Evolutionary conservation across 2,797 vertebrate genomes (phyloP).

Genomic region (Falco berigora): DNA sequence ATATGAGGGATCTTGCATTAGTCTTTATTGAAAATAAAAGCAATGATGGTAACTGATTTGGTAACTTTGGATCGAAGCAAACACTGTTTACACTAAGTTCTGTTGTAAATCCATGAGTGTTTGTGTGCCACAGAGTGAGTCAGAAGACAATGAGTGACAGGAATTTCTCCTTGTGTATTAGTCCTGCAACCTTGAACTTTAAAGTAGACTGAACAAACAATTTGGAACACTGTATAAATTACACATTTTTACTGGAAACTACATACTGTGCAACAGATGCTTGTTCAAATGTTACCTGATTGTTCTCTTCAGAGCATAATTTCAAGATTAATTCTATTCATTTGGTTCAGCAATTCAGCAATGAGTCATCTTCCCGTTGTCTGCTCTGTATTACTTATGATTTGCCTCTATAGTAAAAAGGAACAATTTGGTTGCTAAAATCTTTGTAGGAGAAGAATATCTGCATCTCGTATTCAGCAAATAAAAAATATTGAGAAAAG

Average conservation of each 20-base stretch:
- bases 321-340: constrained; percentile 38
- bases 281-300: not conserved
- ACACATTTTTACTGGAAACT: not conserved
- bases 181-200: not conserved
- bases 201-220: not conserved
- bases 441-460: not conserved
- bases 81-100: not conserved
- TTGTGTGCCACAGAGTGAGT: not conserved
- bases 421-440: not conserved
- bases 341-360: not conserved
- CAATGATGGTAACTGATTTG: not conserved
- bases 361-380: not conserved
- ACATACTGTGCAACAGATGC: not conserved
- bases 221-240: not conserved
- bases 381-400: not conserved
- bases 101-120: not conserved
- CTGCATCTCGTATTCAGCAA: not conserved
- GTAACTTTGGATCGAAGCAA: not conserved
- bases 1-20: not conserved
- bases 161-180: not conserved
- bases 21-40: not conserved
- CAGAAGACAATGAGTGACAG: not conserved
- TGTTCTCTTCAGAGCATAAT: not conserved
- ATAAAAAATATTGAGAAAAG: constrained; percentile 1
- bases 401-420: not conserved